These are phyloP conservation scores for Probaryconus sp. DNA, from an alignment of 1,140 invertebrate genomes.

Conservation along the genomic window DNA sequence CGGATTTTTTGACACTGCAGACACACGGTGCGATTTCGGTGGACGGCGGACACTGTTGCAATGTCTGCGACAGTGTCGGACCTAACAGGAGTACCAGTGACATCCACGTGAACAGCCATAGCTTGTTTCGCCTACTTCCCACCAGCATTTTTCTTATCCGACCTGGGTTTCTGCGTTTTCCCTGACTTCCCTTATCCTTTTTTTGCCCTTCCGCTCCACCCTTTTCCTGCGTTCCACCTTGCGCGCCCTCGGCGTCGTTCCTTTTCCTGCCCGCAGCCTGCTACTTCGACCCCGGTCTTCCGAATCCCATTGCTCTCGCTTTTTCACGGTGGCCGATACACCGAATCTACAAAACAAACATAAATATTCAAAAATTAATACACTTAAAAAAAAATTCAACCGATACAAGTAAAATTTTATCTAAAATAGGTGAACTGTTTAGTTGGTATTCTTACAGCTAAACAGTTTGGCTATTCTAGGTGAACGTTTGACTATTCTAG, in stretches of 20 bases:
- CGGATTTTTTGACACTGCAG: constrained; percentile 90
- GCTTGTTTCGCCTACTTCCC: constrained; percentile 5
- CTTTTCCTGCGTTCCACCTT: constrained; percentile 20
- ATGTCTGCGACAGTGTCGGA: constrained; percentile 57
- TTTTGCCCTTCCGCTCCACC: constrained; percentile 21
- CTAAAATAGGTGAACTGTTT: no score
- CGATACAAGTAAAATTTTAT: no score
- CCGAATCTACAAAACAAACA: constrained; percentile 59
- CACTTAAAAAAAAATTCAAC: no score
- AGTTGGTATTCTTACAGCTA: no score
- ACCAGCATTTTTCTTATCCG: constrained; percentile 36
- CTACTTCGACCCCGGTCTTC: constrained; percentile 67
- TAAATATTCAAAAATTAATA: no score
- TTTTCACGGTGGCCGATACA: constrained; percentile 60
- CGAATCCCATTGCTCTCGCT: constrained; percentile 65
- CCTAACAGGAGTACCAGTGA: constrained; percentile 29
- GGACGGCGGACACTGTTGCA: constrained; percentile 85
- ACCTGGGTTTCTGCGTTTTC: constrained; percentile 16
- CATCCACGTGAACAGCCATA: constrained; percentile 42
- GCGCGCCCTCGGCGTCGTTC: constrained; percentile 50
- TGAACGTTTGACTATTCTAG: no score
- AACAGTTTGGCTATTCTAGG: no score
- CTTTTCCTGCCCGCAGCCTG: constrained; percentile 59
- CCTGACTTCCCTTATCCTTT: constrained; percentile 22
- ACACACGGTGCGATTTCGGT: constrained; percentile 86